Conservation (phyloP, 2,888 invertebrate genomes). For the Chalcosyrphus nemorum region DNA sequence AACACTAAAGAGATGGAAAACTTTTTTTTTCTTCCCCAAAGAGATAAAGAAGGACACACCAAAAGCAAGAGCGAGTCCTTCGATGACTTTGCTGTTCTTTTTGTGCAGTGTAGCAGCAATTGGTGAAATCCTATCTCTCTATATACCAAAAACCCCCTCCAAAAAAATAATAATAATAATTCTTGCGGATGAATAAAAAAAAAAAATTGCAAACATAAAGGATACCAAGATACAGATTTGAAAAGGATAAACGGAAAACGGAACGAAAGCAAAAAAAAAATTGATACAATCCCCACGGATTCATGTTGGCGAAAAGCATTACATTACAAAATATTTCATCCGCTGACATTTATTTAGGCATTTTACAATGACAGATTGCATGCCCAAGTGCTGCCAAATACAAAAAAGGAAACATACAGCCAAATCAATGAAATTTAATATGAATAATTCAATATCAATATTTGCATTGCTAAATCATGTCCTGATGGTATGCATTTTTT, state of each 20-base stretch:
- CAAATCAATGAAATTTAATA: constrained; percentile 48
- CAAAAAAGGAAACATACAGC: not conserved
- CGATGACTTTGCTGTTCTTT: constrained; percentile 35
- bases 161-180: constrained; percentile 2
- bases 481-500: constrained; percentile 24
- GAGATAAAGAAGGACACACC: constrained; percentile 15
- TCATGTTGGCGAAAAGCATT: constrained; percentile 10
- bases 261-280: no score
- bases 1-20: constrained; percentile 9
- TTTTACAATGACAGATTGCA: constrained; percentile 57
- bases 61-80: constrained; percentile 10
- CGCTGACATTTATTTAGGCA: constrained; percentile 48
- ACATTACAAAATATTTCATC: constrained; percentile 30
- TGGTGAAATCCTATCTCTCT: constrained; percentile 19
- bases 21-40: not conserved
- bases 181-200: constrained; percentile 5
- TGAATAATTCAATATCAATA: constrained; percentile 69
- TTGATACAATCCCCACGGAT: constrained; percentile 25
- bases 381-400: constrained; percentile 53
- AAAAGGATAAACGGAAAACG: not conserved
- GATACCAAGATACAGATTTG: not conserved
- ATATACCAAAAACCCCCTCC: not conserved
- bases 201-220: not conserved
- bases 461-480: constrained; percentile 58
- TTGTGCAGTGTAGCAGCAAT: constrained; percentile 33